These are phyloP conservation scores for Athalia rosae DNA, from an alignment of 2,888 invertebrate genomes.

Conservation along the genomic window DNA sequence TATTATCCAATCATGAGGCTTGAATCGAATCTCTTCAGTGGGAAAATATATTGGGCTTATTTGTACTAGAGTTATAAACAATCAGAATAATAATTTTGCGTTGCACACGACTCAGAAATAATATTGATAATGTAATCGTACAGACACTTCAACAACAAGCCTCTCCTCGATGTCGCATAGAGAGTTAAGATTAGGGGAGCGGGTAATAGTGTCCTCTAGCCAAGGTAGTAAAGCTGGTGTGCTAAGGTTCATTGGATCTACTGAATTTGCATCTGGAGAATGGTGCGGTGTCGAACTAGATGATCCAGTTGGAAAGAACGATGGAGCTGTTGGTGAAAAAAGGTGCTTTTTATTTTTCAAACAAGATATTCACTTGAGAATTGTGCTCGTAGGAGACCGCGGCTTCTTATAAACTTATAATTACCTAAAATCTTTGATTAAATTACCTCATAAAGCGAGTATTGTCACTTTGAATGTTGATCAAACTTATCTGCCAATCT, in stretches of 20 bases:
- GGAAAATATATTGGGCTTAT: not conserved
- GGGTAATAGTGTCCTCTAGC: slow-evolving; percentile 91
- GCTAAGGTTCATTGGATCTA: slow-evolving; percentile 88
- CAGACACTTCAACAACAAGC: slow-evolving; percentile 76
- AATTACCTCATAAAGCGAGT: not conserved
- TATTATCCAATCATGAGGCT: slow-evolving; percentile 16
- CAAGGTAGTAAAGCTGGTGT: slow-evolving; percentile 93
- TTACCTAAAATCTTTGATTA: too few species aligned
- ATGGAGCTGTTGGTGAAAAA: slow-evolving; percentile 94
- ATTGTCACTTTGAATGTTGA: not conserved
- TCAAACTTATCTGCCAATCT: not conserved
- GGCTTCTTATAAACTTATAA: not conserved
- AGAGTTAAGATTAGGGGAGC: slow-evolving; percentile 89
- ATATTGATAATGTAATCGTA: slow-evolving; percentile 51
- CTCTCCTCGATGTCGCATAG: slow-evolving; percentile 72
- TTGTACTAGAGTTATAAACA: not conserved
- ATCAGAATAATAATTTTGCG: not conserved
- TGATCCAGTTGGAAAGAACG: slow-evolving; percentile 95
- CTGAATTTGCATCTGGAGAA: slow-evolving; percentile 93
- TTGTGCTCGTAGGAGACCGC: not conserved
- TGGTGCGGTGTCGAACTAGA: slow-evolving; percentile 98
- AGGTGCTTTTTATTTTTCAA: slow-evolving; percentile 77
- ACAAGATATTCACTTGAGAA: not conserved
- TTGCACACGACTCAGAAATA: not conserved
- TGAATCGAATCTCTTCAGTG: not conserved